These are phyloP conservation scores for Rhombomys opimus DNA, from an alignment of 2,113 vertebrate genomes.

Conservation along the genomic window DNA sequence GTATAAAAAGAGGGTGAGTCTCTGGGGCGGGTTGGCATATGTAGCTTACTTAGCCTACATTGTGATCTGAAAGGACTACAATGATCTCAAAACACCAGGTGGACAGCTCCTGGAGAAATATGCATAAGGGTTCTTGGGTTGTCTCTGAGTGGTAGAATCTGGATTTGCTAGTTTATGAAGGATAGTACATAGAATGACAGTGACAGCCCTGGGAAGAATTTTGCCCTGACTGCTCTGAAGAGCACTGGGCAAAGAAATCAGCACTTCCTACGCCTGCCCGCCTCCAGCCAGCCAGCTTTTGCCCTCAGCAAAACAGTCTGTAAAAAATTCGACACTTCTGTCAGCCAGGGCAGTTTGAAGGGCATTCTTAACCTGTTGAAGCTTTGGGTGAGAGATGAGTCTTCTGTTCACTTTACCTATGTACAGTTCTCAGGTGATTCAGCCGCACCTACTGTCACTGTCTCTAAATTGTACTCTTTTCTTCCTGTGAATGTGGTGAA, in stretches of 20 bases:
- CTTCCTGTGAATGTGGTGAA: neutral
- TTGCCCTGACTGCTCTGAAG: neutral
- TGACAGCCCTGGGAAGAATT: neutral
- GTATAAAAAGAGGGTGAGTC: neutral
- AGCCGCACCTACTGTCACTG: neutral
- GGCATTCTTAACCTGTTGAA: rapidly evolving
- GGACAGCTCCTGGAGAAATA: neutral
- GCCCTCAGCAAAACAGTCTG: neutral
- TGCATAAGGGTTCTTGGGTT: neutral
- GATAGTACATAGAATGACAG: neutral
- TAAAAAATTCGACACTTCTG: neutral
- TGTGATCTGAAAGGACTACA: neutral
- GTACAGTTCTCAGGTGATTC: neutral
- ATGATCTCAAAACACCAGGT: neutral
- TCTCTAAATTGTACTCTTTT: neutral
- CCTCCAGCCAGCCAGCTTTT: neutral
- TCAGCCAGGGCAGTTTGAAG: rapidly evolving
- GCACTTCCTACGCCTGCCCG: neutral
- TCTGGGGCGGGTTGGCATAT: neutral
- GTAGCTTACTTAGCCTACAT: neutral
- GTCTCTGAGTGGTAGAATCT: neutral
- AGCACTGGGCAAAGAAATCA: neutral
- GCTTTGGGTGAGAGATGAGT: neutral
- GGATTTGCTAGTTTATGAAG: neutral
- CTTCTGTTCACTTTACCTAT: neutral